Percentiles rank a stretch among this genome's conserved stretches.
These are phyloP conservation scores for Lasioglossum villosulum DNA, from an alignment of 2,888 invertebrate genomes.

Conservation along the genomic window DNA sequence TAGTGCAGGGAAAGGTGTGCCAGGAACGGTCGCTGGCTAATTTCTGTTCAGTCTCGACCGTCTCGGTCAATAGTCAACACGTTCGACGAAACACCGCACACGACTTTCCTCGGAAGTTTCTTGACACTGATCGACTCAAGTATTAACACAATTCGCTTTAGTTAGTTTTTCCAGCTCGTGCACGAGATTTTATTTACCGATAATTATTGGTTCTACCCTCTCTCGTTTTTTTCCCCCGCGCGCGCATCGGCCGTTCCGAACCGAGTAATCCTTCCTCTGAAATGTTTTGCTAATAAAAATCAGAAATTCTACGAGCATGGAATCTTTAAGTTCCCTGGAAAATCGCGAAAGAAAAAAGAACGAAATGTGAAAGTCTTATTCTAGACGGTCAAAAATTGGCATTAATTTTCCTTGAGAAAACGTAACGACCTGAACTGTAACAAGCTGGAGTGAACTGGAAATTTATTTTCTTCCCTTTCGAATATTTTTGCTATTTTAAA, in stretches of 20 bases:
- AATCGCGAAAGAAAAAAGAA: no score
- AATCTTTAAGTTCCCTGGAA: no score
- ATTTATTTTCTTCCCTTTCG: no score
- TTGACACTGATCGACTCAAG: constrained; percentile 5
- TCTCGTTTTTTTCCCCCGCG: not conserved
- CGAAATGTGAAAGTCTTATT: no score
- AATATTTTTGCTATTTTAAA: no score
- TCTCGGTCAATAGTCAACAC: constrained; percentile 67
- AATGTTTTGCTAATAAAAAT: not conserved
- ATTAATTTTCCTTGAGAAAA: no score
- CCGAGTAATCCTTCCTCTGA: not conserved
- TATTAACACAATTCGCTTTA: constrained; percentile 22
- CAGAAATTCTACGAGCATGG: no score
- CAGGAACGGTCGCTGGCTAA: constrained; percentile 47
- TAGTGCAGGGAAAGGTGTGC: constrained; percentile 61
- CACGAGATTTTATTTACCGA: not conserved
- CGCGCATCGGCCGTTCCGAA: not conserved
- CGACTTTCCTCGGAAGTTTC: constrained; percentile 28
- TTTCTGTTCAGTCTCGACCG: constrained; percentile 68
- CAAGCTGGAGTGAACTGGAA: no score
- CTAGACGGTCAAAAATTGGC: no score
- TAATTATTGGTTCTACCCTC: not conserved
- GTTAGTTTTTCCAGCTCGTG: constrained; percentile 15
- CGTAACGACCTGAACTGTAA: no score
- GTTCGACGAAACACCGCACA: constrained; percentile 31